Evolutionary conservation across 1,140 invertebrate genomes (phyloP).

Genomic region (Papilio polytes): DNA sequence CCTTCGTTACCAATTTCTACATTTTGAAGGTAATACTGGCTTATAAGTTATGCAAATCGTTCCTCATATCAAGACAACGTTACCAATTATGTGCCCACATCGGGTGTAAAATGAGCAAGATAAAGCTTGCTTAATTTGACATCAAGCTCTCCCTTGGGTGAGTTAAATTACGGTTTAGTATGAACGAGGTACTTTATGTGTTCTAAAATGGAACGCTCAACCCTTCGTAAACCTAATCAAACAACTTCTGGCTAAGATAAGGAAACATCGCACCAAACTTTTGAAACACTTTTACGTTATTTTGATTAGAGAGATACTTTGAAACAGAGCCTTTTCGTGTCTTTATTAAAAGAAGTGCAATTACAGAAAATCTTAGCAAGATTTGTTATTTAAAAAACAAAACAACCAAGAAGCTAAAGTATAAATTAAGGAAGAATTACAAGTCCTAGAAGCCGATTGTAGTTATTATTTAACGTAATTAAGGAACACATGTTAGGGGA

Average conservation of each 20-base stretch:
- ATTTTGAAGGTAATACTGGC: constrained; percentile 2
- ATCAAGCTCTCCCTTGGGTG: constrained; percentile 21
- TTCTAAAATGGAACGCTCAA: constrained; percentile 25
- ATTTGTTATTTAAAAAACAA: neutral
- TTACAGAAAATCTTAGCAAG: neutral
- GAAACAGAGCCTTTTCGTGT: neutral
- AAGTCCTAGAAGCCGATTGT: neutral
- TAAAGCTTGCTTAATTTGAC: constrained; percentile 23
- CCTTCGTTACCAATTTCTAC: too few relatives aligned
- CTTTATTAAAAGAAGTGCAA: neutral
- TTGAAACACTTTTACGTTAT: neutral
- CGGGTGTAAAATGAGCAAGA: constrained; percentile 22
- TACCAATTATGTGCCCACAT: constrained; percentile 18
- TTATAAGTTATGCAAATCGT: constrained; percentile 19
- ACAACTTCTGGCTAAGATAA: constrained; percentile 25
- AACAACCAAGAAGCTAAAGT: neutral
- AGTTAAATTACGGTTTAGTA: constrained; percentile 33
- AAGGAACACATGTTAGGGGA: neutral
- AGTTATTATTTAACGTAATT: neutral
- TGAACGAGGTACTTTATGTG: constrained; percentile 9
- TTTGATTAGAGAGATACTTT: neutral
- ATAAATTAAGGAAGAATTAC: neutral
- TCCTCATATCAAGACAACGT: constrained; percentile 25
- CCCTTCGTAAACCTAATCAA: constrained; percentile 32
- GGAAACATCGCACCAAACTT: constrained; percentile 16